Evolutionary conservation across 2,113 vertebrate species (phyloP), one percentile per base, ranked within the genome.

Genomic region (Mustela nigripes): DNA sequence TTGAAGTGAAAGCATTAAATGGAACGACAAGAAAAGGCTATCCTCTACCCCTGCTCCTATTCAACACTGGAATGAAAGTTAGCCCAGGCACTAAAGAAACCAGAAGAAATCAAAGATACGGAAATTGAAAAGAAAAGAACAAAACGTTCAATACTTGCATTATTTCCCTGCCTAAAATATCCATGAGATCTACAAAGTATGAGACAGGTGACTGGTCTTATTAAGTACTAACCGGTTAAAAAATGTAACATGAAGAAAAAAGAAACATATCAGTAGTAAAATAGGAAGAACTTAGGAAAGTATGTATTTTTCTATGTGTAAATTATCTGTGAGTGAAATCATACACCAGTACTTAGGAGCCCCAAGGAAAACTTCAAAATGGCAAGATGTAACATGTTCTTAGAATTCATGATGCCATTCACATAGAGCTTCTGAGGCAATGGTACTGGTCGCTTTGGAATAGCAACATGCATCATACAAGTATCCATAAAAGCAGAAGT

Each of bases 321-420:
- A 87, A 31, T 36, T 48, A 87, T 45, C 67, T 86, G 39, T 39
- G 22, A 87, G 19, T 67, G 58, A 88, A 60, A 91, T 91, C 28
- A 58, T 31, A 76, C 87, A 83, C 60, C 28, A 88, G 16, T 94
- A 90, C 21, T 45, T 81, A 11, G 53, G 16, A 21, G 26, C 74
- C 67, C 7, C n/a, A 81, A 84, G 39, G 14, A 90, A 45, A 67
- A 69, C 18, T 94, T 94, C 53, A 86, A 95, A 76, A 82, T 89
- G 18, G 26, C 89, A 26, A 83, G 11, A 22, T 24, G 21, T 5
- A 56, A 24, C 39, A 2, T 71, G 42, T 60, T 80, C 73, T 80
- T 80, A 73, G 71, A 86, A 65, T 58, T 86, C 50, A 48, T 63
- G 28, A 67, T 82, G 10, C 4, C 21, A 11, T 74, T 84, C 15